Conservation (phyloP, 2,888 invertebrate species). For the Plebejus anna region DNA sequence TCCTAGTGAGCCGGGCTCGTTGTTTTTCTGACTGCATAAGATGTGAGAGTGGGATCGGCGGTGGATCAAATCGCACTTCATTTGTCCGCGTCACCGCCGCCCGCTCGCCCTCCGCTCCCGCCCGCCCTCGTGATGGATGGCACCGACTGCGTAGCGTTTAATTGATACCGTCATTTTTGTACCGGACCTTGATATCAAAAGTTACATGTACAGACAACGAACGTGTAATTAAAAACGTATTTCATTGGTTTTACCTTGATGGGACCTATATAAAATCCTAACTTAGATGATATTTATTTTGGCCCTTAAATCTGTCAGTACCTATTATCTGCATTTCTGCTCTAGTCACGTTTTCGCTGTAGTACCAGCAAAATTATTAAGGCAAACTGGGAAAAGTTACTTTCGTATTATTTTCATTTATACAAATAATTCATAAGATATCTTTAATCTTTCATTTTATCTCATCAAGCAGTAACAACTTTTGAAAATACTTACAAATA, state of each 20-base stretch:
- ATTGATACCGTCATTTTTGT: conserved; percentile 74
- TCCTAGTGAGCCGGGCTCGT: conserved; percentile 67
- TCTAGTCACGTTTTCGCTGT: too few species aligned
- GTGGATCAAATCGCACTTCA: conserved; percentile 76
- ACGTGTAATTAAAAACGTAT: background rate
- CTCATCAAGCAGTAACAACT: too few species aligned
- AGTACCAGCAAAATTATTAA: too few species aligned
- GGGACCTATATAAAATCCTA: background rate
- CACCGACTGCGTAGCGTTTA: conserved; percentile 60
- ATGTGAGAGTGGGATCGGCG: conserved; percentile 66
- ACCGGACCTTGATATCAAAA: conserved; percentile 38
- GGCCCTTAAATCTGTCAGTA: background rate
- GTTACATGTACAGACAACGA: background rate
- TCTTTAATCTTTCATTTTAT: too few species aligned
- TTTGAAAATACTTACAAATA: too few species aligned
- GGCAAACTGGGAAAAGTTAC: too few species aligned
- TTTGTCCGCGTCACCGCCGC: conserved; percentile 67
- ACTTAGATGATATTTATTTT: background rate
- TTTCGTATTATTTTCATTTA: too few species aligned
- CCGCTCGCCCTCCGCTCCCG: conserved; percentile 48
- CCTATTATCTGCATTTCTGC: too few species aligned
- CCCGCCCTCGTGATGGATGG: conserved; percentile 63
- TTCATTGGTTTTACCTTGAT: background rate
- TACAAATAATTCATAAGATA: too few species aligned
- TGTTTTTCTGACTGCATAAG: conserved; percentile 74